These are phyloP conservation scores for Aleiodes leptofemur DNA, from an alignment of 2,888 invertebrate genomes.

Conservation along the genomic window DNA sequence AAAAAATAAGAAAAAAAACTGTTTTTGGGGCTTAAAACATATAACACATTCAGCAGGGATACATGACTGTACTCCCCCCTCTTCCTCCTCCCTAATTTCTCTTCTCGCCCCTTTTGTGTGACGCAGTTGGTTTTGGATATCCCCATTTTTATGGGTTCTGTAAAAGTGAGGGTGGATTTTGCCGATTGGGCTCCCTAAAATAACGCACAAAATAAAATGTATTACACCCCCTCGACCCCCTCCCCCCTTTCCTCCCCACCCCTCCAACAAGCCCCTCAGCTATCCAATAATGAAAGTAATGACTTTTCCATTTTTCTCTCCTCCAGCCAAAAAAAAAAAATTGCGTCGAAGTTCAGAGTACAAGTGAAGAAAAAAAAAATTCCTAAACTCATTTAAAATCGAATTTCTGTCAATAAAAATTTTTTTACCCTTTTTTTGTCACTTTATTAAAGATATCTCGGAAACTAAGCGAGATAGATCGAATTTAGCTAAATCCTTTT, in stretches of 20 bases:
- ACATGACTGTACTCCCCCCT: conserved; percentile 15
- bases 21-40: conserved; percentile 14
- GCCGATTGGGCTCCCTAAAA: conserved; percentile 38
- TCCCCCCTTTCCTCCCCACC: background rate
- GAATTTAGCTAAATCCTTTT: too few species aligned
- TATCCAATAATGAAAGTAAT: conserved; percentile 24
- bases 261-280: too few species aligned
- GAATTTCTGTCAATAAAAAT: too few species aligned
- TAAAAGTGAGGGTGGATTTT: conserved; percentile 43
- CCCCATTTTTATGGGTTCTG: conserved; percentile 48
- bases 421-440: too few species aligned
- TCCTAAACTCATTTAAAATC: too few species aligned
- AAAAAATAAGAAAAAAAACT: background rate
- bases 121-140: conserved; percentile 35
- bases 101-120: background rate
- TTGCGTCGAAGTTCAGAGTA: background rate
- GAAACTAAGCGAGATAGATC: too few species aligned
- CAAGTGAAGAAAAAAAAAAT: background rate
- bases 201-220: conserved; percentile 35
- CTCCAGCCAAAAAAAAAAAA: background rate
- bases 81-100: background rate
- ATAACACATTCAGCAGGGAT: conserved; percentile 44
- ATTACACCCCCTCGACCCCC: conserved; percentile 11
- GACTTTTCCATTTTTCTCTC: conserved; percentile 24
- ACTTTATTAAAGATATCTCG: too few species aligned